These are phyloP conservation scores for Reticulitermes speratus DNA, from an alignment of 1,140 invertebrate genomes.

Conservation along the genomic window DNA sequence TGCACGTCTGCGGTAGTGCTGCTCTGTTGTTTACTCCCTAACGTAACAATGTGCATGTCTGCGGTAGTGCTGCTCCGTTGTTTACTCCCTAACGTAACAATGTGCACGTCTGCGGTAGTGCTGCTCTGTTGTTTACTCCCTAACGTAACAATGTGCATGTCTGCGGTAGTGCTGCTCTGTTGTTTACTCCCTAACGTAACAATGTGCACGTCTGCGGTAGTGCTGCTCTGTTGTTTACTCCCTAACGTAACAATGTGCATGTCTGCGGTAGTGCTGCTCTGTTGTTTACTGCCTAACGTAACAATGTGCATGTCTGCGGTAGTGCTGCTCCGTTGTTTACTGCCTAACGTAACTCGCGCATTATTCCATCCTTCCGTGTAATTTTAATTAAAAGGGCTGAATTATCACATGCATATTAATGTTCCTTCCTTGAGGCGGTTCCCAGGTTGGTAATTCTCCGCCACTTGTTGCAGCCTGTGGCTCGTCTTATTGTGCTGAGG, in stretches of 20 bases:
- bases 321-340: background rate
- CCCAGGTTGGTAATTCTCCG: too few relatives aligned
- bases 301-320: background rate
- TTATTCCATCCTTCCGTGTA: slow-evolving; percentile 15
- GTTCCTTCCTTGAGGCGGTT: too few relatives aligned
- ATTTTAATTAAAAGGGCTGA: slow-evolving; percentile 19
- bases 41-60: background rate
- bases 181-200: slow-evolving; percentile 11
- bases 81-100: slow-evolving; percentile 12
- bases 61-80: background rate
- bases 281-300: background rate
- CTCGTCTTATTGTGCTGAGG: background rate
- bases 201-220: background rate
- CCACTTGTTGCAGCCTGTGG: background rate
- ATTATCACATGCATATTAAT: slow-evolving; percentile 14
- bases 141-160: background rate
- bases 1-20: background rate
- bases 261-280: background rate
- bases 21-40: background rate
- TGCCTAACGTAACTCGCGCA: slow-evolving; percentile 3
- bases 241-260: background rate
- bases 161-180: background rate
- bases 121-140: background rate
- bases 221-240: background rate
- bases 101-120: background rate